Conservation (phyloP, 2,797 vertebrate species). For the Eleutherodactylus coqui region DNA sequence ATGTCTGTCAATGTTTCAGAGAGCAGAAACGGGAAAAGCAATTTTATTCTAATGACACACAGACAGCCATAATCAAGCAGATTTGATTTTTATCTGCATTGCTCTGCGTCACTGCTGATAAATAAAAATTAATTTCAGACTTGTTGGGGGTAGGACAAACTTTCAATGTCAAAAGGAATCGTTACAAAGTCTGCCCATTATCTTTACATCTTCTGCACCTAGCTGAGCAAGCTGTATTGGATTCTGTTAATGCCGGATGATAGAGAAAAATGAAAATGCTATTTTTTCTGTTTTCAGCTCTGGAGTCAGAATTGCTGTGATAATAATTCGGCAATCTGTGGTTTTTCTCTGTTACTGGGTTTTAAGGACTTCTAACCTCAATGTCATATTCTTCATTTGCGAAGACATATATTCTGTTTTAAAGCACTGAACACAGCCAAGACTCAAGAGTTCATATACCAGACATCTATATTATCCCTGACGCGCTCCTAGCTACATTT, state of each 20-base stretch:
- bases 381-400: not conserved
- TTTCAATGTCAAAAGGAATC: slow-evolving; percentile 47
- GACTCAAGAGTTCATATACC: not conserved
- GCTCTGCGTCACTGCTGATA: not conserved
- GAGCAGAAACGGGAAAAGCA: slow-evolving; percentile 36
- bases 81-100: slow-evolving; percentile 37
- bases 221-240: not conserved
- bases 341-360: not conserved
- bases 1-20: slow-evolving; percentile 32
- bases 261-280: not conserved
- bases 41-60: slow-evolving; percentile 49
- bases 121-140: slow-evolving; percentile 35
- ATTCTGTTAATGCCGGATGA: slow-evolving; percentile 3
- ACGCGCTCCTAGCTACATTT: not conserved
- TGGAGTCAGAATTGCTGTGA: not conserved
- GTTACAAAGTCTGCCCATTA: not conserved
- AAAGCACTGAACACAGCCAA: not conserved
- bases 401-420: not conserved
- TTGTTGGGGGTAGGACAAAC: slow-evolving; percentile 26
- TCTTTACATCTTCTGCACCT: slow-evolving; percentile 13
- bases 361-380: not conserved
- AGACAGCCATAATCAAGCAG: not conserved
- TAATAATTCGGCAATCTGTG: not conserved
- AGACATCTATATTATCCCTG: not conserved
- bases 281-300: slow-evolving; percentile 1